Conservation (phyloP, 2,113 vertebrate species). For the Galemys pyrenaicus region DNA sequence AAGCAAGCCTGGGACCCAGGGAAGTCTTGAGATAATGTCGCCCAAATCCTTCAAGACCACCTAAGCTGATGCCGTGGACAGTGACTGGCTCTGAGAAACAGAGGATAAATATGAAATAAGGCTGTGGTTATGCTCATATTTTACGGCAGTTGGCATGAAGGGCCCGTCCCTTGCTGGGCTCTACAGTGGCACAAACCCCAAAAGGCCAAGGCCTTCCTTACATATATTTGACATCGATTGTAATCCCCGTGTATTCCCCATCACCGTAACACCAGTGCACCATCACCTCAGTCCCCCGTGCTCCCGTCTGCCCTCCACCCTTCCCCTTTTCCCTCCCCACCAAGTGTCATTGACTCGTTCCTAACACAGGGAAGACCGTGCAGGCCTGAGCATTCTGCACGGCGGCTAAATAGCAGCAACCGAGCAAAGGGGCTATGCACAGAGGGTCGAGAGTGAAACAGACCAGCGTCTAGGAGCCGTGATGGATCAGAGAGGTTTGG, state of each 20-base stretch:
- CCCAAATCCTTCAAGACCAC: background rate
- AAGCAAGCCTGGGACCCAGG: no score
- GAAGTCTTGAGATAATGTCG: background rate
- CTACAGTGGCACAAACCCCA: background rate
- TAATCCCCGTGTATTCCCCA: no score
- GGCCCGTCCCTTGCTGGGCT: background rate
- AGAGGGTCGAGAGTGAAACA: background rate
- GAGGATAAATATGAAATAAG: background rate
- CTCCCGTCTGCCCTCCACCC: no score
- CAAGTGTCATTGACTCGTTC: background rate
- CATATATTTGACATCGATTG: no score
- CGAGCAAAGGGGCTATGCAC: background rate
- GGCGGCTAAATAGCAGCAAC: background rate
- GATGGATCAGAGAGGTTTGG: background rate
- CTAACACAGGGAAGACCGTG: background rate
- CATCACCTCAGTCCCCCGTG: no score
- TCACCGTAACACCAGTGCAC: no score
- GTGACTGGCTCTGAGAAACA: background rate
- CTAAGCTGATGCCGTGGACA: background rate
- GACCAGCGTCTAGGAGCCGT: fast-evolving
- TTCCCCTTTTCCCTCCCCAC: no score
- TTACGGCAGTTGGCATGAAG: background rate
- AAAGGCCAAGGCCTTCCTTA: background rate
- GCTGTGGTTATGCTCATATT: background rate
- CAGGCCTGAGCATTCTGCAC: background rate